Percentiles rank a stretch among this genome's conserved stretches.
Evolutionary conservation across 2,888 invertebrate species (phyloP).

Genomic region (Anaspis maculata): DNA sequence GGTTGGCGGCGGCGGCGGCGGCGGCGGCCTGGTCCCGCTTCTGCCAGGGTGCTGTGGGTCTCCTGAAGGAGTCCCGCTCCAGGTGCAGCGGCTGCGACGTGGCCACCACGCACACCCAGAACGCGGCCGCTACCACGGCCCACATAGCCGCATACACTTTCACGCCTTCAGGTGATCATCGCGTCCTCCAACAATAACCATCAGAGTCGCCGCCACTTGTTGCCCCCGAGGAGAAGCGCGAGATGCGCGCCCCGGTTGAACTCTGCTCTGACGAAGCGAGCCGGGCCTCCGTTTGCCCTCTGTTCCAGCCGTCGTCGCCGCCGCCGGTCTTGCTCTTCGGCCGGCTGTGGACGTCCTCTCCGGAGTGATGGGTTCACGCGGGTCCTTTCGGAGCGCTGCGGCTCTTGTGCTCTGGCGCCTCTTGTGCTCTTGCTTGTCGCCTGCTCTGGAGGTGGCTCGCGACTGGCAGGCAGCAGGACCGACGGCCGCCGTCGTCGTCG

Average conservation of each 20-base stretch:
- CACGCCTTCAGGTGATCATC: slow-evolving; percentile 38
- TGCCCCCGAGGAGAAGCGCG: slow-evolving; percentile 12
- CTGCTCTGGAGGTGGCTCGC: slow-evolving; percentile 39
- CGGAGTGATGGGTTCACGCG: slow-evolving; percentile 6
- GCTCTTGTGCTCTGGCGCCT: no score
- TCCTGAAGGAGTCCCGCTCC: slow-evolving; percentile 34
- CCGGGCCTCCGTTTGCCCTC: no score
- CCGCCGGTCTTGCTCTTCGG: no score
- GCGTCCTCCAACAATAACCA: slow-evolving; percentile 24
- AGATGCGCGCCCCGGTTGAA: no score
- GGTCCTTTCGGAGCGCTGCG: no score
- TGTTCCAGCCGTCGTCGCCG: no score
- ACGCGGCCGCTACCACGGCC: slow-evolving; percentile 37
- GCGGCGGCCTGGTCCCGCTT: slow-evolving; percentile 9
- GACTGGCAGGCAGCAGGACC: slow-evolving; percentile 40
- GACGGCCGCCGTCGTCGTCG: slow-evolving; percentile 39
- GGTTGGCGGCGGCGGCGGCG: slow-evolving; percentile 12
- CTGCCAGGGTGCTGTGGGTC: slow-evolving; percentile 23
- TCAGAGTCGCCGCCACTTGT: slow-evolving; percentile 33
- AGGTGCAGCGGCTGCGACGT: slow-evolving; percentile 39
- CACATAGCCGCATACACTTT: slow-evolving; percentile 35
- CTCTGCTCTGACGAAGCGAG: no score
- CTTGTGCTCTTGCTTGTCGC: no score
- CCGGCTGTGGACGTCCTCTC: slow-evolving; percentile 11
- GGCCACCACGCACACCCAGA: slow-evolving; percentile 41